Evolutionary conservation across 1,140 invertebrate species (phyloP), one percentile per base, ranked within the genome.

Genomic region (Bombus superbus): DNA sequence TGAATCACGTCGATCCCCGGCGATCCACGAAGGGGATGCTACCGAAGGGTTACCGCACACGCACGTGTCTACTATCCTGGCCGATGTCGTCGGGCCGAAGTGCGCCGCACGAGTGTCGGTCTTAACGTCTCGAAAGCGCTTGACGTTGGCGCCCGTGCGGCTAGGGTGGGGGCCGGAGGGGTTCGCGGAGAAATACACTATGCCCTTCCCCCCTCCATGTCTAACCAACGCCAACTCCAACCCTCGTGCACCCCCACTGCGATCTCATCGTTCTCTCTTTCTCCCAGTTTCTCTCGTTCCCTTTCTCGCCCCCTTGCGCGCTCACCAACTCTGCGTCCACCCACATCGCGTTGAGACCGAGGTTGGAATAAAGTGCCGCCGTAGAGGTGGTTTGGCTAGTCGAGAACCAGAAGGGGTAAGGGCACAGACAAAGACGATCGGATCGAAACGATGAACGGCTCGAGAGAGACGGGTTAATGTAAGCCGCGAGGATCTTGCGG

Each of bases 101-200:
- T 93, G 89, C 93, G 90, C 93, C 92, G 92, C 93, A 91, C 93
- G 93, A 94, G 92, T 94, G 93, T 93, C 93, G 93, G 93, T 91
- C 92, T 93, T 92, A 91, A 92, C 90, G 92, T 92, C 90, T 93
- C 90, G 90, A 90, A 94, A 92, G 92, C 93, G 93, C 92, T 92
- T 91, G 92, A 92, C 91, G 90, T 92, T 92, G 92, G 91, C 91
- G 91, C 92, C 90, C 90, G 91, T 85, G 88, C 89, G 90, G 88
- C 86, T 73, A 77, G 86, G 89, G 84, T 88, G 87, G 88, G 90
- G 90, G 87, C 83, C 90, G 88, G 92, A 88, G 91, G 88, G 90
- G 89, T 88, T 88, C 89, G 88, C 89, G 88, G 88, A 89, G 90
- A 87, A 81, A 90, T 82, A 87, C 89, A 85, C 59, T 78, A 32